These are phyloP conservation scores for Eueides isabella DNA, from an alignment of 1,140 invertebrate species.

Conservation along the genomic window DNA sequence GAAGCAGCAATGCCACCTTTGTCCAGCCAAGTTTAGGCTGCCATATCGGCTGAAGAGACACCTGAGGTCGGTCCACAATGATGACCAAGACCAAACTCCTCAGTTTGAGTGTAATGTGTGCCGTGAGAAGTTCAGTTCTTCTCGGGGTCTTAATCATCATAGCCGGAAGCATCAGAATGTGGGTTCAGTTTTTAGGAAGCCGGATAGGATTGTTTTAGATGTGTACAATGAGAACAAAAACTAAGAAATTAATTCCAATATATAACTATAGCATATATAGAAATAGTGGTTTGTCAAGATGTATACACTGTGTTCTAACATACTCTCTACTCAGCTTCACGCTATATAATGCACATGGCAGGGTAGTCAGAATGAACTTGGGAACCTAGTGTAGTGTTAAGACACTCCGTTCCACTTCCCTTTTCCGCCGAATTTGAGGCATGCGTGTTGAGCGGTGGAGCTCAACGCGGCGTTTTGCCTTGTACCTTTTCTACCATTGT, in stretches of 20 bases:
- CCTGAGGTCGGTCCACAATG: conserved; percentile 50
- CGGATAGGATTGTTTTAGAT: conserved; percentile 23
- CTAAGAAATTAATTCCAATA: conserved; percentile 1
- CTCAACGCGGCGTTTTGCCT: too few species aligned
- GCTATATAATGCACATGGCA: too few species aligned
- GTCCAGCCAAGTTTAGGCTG: conserved; percentile 59
- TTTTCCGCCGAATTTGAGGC: too few species aligned
- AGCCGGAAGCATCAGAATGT: conserved; percentile 53
- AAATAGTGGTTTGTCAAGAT: too few species aligned
- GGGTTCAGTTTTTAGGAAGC: neutral
- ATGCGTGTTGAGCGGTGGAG: too few species aligned
- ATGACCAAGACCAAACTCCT: conserved; percentile 16
- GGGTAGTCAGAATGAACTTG: too few species aligned
- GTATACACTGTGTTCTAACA: too few species aligned
- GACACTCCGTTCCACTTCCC: too few species aligned
- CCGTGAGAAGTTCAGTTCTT: conserved; percentile 56
- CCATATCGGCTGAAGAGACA: conserved; percentile 62
- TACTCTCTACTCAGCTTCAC: too few species aligned
- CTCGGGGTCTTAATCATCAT: conserved; percentile 57
- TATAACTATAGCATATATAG: too few species aligned
- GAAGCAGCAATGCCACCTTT: conserved; percentile 58
- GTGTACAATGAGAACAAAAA: conserved; percentile 23
- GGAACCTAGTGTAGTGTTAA: too few species aligned
- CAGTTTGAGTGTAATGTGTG: conserved; percentile 57
- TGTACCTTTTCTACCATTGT: too few species aligned